phyloP scores from a whole-genome alignment of 2,113 vertebrate species.

The Periophthalmodon schlosseri region DNA sequence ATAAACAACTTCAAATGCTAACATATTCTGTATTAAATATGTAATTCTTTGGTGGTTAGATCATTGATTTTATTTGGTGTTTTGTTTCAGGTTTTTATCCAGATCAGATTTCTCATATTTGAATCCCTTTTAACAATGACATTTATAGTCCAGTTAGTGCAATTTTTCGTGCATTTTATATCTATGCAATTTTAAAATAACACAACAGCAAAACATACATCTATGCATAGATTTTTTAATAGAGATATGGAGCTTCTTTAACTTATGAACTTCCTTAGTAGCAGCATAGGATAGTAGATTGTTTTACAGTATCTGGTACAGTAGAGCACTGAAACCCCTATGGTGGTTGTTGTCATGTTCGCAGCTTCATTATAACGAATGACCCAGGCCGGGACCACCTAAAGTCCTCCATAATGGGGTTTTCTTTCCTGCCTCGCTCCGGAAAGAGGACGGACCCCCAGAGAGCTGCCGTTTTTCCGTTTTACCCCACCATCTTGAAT shows the following conservation, averaged over 20 bases:
- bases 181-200: neutral
- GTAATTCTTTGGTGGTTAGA: neutral
- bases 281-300: neutral
- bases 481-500: constrained; percentile 84
- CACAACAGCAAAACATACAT: neutral
- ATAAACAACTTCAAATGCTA: constrained; percentile 9
- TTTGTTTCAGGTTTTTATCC: neutral
- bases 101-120: neutral
- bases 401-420: constrained; percentile 74
- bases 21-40: neutral
- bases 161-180: no score
- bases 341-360: constrained; percentile 71
- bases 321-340: constrained; percentile 17
- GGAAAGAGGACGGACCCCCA: constrained; percentile 79
- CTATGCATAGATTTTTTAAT: no score
- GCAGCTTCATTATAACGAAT: constrained; percentile 86
- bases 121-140: neutral
- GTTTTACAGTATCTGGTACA: neutral
- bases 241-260: neutral
- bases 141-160: no score
- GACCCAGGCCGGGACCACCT: constrained; percentile 79
- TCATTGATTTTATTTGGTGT: neutral
- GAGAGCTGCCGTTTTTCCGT: constrained; percentile 79
- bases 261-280: neutral
- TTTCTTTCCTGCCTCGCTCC: constrained; percentile 78